Base-by-base conservation (phyloP, 2,113 vertebrate species). In the Myiozetetes cayanensis region DNA sequence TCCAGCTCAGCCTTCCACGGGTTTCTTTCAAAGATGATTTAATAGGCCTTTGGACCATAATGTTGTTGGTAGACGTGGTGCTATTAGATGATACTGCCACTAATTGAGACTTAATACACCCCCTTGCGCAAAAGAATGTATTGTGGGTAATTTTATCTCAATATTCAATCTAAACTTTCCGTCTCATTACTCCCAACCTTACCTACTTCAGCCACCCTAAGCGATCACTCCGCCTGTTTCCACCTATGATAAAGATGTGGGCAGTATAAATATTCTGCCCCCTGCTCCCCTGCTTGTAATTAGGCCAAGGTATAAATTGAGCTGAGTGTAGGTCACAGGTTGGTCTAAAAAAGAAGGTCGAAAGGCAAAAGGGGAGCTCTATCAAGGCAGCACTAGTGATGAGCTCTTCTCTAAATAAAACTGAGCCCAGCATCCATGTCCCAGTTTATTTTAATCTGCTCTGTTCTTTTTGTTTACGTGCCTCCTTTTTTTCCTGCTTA, bases 81-180 rank as follows among this genome's bases (percentile, higher is more conserved):
- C 30, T 37, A 31, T 86, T 96, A 86, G 83, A 81, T 72, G 79
- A 77, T 77, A 52, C n/a, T 84, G 35, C 75, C 35, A 31, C 61
- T 96, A 90, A 96, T 87, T 92, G 90, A 96, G 96, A 78, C 61
- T 59, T 96, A 90, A 96, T 90, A 94, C 52, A 80, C 41, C 87
- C 56, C 39, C 28, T 63, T 89, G 44, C 73, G 65, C 67, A 89
- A 90, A 96, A 92, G 5, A 92, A 93, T 49, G 52, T 75, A 77
- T 74, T 84, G 35, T 77, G 82, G 76, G 75, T 90, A 95, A 96
- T 95, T 94, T 95, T 92, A 93, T 73, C 89, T 92, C 62, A 27
- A 89, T 93, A 87, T 52, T 89, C 70, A 82, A 43, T 92, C 79
- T 93, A 92, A 96, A 91, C 62, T 89, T 97, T 95, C 83, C 86